Conservation (phyloP, 1,140 invertebrate species). For the Drosophila melanica region DNA sequence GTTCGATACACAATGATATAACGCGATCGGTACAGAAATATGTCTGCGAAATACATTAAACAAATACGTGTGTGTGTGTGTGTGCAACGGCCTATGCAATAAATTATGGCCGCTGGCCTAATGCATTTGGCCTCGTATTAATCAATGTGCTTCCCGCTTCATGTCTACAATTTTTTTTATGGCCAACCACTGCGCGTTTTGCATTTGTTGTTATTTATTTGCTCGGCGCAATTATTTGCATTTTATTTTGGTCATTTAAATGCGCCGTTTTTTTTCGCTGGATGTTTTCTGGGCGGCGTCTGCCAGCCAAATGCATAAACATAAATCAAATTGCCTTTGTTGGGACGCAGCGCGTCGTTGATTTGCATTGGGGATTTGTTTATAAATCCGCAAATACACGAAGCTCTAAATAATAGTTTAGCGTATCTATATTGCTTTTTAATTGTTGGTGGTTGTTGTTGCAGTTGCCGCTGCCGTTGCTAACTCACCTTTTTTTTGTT, state of each 20-base stretch:
- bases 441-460: conserved; percentile 52
- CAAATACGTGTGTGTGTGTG: conserved; percentile 36
- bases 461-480: background rate
- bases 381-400: conserved; percentile 70
- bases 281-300: conserved; percentile 34
- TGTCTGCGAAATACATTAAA: conserved; percentile 52
- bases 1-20: conserved; percentile 16
- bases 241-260: conserved; percentile 52
- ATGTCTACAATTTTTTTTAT: conserved; percentile 60
- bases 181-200: conserved; percentile 12
- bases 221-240: conserved; percentile 66
- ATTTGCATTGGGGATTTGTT: conserved; percentile 77
- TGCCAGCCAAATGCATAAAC: conserved; percentile 45
- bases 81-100: conserved; percentile 38
- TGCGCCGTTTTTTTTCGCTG: conserved; percentile 37
- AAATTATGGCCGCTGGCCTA: conserved; percentile 71
- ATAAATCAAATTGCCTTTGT: conserved; percentile 76
- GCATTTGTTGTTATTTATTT: conserved; percentile 71
- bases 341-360: conserved; percentile 43
- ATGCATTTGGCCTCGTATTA: conserved; percentile 79
- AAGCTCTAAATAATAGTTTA: conserved; percentile 67
- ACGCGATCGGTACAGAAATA: conserved; percentile 45
- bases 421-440: conserved; percentile 70
- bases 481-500: conserved; percentile 4
- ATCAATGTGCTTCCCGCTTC: conserved; percentile 65